Base-by-base conservation (phyloP, 2,888 invertebrate genomes). In the Philereme transversata region DNA sequence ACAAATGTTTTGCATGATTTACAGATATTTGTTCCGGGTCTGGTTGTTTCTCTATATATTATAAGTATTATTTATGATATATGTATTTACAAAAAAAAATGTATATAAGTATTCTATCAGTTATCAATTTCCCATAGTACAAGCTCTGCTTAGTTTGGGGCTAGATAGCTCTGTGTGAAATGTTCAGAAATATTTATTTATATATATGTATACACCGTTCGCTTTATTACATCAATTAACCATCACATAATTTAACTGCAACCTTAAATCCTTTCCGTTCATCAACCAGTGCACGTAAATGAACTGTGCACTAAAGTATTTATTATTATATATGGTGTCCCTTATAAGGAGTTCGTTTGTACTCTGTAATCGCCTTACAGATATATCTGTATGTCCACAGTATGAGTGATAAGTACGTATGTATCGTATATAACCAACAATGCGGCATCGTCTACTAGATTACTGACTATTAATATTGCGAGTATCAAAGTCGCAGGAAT, bases 331-430 rank as follows among this genome's bases (percentile, higher is more conserved):
- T 61, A 44, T 61, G 65, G 53, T 60, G 68, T 59, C 64, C 87
- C 86, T 71, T 87, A 85, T 81, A 87, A 73, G 87, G 87, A 65
- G 71, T 81, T 84, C 80, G 84, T 84, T 86, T 83, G 83, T 78
- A 76, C 72, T 71, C 73, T 72, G 79, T 81, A 83, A 87, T 86
- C 86, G 81, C 75, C 79, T 82, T 77, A 76, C 65, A 68, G 79
- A 85, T 87, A 86, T 86, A 57, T 61, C 56, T 51, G 61, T 52
- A 61, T 57, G 49, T 40, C 41, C 47, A 6, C 33, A 49, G 49
- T 44, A 5, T 59, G 5, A 4, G 10, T 38, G 7, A 44, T 53
- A 53, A n/a, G 44, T 44, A 84, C 82, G 80, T 83, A 85, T 85
- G 78, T 77, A 84, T 36, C 36, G 36, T 82, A 81, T 83, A 84